Conservation (phyloP, 2,888 invertebrate genomes). For the Rotaria socialis region DNA sequence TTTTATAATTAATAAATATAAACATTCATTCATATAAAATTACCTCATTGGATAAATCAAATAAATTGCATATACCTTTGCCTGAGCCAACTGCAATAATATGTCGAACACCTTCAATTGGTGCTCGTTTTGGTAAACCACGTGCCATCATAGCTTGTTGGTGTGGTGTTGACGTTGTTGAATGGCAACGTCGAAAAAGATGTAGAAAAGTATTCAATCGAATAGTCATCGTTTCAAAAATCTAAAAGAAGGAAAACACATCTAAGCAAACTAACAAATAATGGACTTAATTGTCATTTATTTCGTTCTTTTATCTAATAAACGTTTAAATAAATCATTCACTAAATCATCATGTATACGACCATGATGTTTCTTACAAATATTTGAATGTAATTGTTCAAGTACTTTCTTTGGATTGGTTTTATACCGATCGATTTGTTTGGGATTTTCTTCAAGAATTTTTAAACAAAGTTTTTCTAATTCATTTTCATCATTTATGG, state of each 20-base stretch:
- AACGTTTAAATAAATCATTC: neutral
- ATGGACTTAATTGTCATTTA: neutral
- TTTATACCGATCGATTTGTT: conserved; percentile 36
- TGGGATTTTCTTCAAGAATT: conserved; percentile 40
- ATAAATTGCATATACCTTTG: conserved; percentile 30
- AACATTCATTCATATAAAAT: neutral
- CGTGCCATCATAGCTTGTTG: conserved; percentile 44
- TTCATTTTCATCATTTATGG: conserved; percentile 14
- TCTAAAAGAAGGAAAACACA: neutral
- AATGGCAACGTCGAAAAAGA: neutral
- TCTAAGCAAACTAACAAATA: too few relatives aligned
- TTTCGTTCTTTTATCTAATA: neutral
- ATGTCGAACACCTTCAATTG: conserved; percentile 42
- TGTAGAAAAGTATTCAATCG: neutral
- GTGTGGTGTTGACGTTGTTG: conserved; percentile 29
- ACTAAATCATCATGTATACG: conserved; percentile 33
- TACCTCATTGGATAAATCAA: neutral
- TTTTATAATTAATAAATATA: neutral
- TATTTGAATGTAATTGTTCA: neutral
- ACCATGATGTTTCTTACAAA: conserved; percentile 14
- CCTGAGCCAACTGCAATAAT: conserved; percentile 43
- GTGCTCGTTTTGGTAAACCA: conserved; percentile 43
- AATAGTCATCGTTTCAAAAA: neutral
- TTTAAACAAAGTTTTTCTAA: conserved; percentile 5
- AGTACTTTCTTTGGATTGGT: conserved; percentile 40